Base-by-base conservation (phyloP, 1,140 invertebrate species). In the Brachionus koreanus region DNA sequence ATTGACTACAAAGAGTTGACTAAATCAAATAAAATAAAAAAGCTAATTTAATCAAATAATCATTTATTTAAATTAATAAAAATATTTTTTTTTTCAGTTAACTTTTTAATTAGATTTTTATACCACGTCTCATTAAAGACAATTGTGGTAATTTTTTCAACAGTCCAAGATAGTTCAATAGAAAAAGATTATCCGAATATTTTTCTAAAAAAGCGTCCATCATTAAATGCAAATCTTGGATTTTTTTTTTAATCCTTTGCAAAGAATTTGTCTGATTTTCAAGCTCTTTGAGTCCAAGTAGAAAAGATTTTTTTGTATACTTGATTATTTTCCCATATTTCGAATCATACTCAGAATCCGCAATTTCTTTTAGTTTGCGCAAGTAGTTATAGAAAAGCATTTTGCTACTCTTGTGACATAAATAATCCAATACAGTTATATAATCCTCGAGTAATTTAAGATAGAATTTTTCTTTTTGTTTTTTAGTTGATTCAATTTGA, bases 401-500 rank as follows among this genome's bases (percentile, higher is more conserved):
- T 37, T 39, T 39, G 35, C 65, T 69, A 16, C 35, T 69, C 37
- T 69, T 69, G 65, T 69, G 65, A 9, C 65, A 69, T 33, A 69
- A 39, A 39, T 37, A 69, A 6, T 69, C 65, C 35, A 69, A n/a
- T 9, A 69, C 65, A 19, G 29, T 69, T 43, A 69, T 69, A 9
- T 37, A 69, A 69, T 69, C 65, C 33, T 37, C 35, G 0, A 69
- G 37, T 19, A 69, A 39, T 69, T 69, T 69, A 3, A 69, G 35
- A 39, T 69, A 69, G 19, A 69, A 37, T 69, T 69, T 69, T 0
- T 69, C 65, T 23, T 39, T 69, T 39, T 37, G 29, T 37, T 69
- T 69, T 16, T 69, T 69, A 12, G 65, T 69, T 19, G 65, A 69
- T 33, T 69, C 65, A 9, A 69, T 69, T 69, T 69, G 29, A 33